Percentiles rank a stretch among this genome's conserved stretches.
Evolutionary conservation across 2,113 vertebrate species (phyloP).

Genomic region (Ivindomyrus marchei): DNA sequence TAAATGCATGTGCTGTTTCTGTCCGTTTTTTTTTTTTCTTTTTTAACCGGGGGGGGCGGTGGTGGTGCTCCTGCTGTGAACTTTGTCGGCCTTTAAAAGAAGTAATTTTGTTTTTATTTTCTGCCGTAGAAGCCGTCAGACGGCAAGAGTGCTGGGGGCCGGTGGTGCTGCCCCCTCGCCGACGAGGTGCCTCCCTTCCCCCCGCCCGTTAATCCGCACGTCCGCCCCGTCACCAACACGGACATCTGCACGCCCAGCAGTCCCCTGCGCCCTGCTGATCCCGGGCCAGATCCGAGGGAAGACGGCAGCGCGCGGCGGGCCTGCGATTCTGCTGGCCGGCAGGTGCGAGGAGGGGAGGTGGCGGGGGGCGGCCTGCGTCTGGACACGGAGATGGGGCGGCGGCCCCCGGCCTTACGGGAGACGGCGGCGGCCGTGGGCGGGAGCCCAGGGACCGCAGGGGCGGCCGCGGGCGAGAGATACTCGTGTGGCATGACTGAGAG

Average conservation of each 20-base stretch:
- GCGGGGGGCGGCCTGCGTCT: background rate
- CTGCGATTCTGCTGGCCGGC: background rate
- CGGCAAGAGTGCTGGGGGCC: background rate
- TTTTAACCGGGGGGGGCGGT: background rate
- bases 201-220: background rate
- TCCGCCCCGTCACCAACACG: background rate
- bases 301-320: background rate
- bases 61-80: background rate
- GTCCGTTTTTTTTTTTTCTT: background rate
- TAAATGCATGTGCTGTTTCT: background rate
- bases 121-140: constrained; percentile 30
- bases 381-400: background rate
- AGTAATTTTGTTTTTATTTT: background rate
- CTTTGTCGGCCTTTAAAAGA: background rate
- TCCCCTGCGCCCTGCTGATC: background rate
- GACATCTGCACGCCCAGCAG: background rate
- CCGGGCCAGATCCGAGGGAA: background rate
- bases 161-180: constrained; percentile 31
- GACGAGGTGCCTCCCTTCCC: constrained; percentile 42
- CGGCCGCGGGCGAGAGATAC: background rate
- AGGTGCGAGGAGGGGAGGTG: background rate
- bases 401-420: background rate
- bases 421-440: background rate
- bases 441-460: background rate
- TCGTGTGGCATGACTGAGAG: background rate